Evolutionary conservation across 1,140 invertebrate species (phyloP).

Genomic region (Coelopa frigida): DNA sequence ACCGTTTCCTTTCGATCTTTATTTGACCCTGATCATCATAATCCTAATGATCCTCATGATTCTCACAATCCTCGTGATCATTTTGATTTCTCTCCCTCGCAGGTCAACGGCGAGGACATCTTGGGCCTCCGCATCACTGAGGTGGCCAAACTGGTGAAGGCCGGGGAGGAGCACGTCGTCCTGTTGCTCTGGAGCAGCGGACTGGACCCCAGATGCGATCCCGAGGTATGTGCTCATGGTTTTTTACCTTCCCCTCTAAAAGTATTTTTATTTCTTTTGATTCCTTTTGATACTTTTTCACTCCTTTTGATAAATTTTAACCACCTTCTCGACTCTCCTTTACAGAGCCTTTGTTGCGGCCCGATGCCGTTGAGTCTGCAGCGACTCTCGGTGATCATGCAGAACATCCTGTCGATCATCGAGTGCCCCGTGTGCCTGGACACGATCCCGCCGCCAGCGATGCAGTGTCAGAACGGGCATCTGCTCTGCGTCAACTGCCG

Average conservation of each 20-base stretch:
- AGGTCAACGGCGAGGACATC: conserved; percentile 55
- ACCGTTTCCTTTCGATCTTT: no score
- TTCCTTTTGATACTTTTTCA: background rate
- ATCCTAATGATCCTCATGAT: no score
- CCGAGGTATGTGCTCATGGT: conserved; percentile 39
- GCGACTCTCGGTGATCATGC: conserved; percentile 46
- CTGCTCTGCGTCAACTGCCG: conserved; percentile 56
- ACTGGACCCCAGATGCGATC: conserved; percentile 45
- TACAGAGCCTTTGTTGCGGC: conserved; percentile 46
- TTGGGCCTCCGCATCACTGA: conserved; percentile 53
- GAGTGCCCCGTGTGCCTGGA: conserved; percentile 59
- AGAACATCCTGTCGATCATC: conserved; percentile 48
- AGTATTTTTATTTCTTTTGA: no score
- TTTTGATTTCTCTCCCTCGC: conserved; percentile 1
- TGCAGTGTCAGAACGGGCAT: conserved; percentile 61
- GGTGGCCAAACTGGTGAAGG: conserved; percentile 51
- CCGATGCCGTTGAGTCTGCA: conserved; percentile 50
- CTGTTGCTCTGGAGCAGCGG: conserved; percentile 47
- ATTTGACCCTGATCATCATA: no score
- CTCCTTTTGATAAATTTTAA: background rate
- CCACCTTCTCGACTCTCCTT: background rate
- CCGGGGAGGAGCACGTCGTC: conserved; percentile 40
- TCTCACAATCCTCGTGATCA: background rate
- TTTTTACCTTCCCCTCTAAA: no score
- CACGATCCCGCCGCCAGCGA: conserved; percentile 54